Base-by-base conservation (phyloP, 1,140 invertebrate genomes). In the Pristionchus pacificus region DNA sequence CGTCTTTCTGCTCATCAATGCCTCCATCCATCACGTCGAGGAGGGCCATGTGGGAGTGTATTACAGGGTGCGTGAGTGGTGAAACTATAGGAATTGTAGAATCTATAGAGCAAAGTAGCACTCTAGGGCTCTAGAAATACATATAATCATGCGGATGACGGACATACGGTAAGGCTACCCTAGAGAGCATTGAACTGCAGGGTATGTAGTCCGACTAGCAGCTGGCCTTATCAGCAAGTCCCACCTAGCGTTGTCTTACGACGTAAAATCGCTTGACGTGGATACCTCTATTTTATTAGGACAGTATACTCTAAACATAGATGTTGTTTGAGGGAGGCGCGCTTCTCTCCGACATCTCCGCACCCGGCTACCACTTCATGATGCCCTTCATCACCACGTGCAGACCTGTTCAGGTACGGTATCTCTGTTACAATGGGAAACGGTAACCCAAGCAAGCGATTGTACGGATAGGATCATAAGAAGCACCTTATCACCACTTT, bases 361-460 rank as follows among this genome's bases (percentile, higher is more conserved):
- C 87, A 76, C 92, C 92, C 68, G 92, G 92, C 24, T 93, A 92
- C 85, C 92, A 93, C 77, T 90, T 94, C 89, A 93, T 93, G 91
- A 85, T 93, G 75, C 92, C 92, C 2, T 86, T 93, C 71, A 85
- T 95, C 62, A 95, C 92, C 32, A 88, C 88, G 14, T 92, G 88
- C 81, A 89, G 90, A 83, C 86, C 90, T 38, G 91, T 94, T 70
- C 92, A 93, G 87, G 90, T 69, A n/a, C n/a, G n/a, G n/a, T n/a
- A n/a, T n/a, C n/a, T n/a, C n/a, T n/a, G n/a, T n/a, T n/a, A n/a
- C n/a, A n/a, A n/a, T n/a, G n/a, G n/a, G n/a, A n/a, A n/a, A n/a
- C n/a, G n/a, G n/a, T n/a, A n/a, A n/a, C n/a, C n/a, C n/a, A n/a
- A n/a, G n/a, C n/a, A n/a, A n/a, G n/a, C n/a, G n/a, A n/a, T n/a